These are phyloP conservation scores for Scopus umbretta DNA, from an alignment of 2,113 vertebrate genomes.

Conservation along the genomic window DNA sequence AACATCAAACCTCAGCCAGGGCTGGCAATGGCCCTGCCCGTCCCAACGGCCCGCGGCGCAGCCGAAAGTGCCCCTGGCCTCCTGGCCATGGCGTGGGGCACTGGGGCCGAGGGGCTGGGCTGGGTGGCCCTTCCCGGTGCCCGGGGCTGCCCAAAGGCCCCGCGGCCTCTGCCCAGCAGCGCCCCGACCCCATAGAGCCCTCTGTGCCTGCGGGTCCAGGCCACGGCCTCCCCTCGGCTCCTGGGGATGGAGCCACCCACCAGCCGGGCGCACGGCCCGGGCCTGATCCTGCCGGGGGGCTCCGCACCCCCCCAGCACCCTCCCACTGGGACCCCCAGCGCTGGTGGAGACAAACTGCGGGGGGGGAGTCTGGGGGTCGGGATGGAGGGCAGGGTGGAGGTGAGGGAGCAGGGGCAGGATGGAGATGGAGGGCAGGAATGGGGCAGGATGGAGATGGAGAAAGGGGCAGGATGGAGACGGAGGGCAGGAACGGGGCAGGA, in stretches of 20 bases:
- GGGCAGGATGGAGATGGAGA: background rate
- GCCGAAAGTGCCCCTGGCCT: fast-evolving
- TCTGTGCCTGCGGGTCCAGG: fast-evolving
- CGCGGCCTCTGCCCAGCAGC: background rate
- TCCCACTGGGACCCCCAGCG: fast-evolving
- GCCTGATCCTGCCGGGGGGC: background rate
- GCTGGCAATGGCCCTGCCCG: background rate
- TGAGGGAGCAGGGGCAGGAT: background rate
- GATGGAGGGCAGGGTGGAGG: background rate
- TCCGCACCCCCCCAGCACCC: background rate
- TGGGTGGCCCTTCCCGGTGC: fast-evolving
- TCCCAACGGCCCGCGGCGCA: background rate
- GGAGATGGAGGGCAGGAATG: background rate
- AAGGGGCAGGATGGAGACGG: background rate
- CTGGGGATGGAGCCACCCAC: background rate
- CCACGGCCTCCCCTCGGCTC: background rate
- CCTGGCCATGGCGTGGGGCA: fast-evolving
- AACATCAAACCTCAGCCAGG: fast-evolving
- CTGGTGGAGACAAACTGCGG: background rate
- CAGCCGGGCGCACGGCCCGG: background rate
- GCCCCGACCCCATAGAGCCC: background rate
- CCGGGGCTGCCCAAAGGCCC: background rate
- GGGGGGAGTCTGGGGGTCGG: background rate
- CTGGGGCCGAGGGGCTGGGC: background rate
- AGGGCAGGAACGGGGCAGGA: background rate